Base-by-base conservation (phyloP, 2,888 invertebrate species). In the Lydus trimaculatus region DNA sequence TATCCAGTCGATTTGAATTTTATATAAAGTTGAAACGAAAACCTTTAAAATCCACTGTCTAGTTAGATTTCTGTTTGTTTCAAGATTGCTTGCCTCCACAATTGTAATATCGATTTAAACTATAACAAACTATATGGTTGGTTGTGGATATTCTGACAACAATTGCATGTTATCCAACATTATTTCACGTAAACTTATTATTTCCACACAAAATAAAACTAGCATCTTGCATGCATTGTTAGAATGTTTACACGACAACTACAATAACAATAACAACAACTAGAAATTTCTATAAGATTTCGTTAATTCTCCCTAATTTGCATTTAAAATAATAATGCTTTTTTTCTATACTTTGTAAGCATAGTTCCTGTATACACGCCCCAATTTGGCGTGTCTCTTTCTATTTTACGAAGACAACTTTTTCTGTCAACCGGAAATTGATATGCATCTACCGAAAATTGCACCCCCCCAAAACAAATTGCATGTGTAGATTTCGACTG, bases 171-270 rank as follows among this genome's bases (percentile, higher is more conserved):
- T 60, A 33, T 31, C 11, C 31, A 60, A 33, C 9, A 60, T 60
- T 33, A 31, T 48, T 11, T 20, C 17, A 48, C 13, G 48, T 3
- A 9, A 48, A 60, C 60, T 60, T n/a, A 31, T 31, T 31, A 31
- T 36, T 60, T 60, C 23, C 3, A n/a, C n/a, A n/a, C n/a, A 4
- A 59, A 59, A 59, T 59, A 17, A 31, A 25, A 31, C 6, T 33
- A 33, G 23, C 60, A 36, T 60, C 15, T n/a, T n/a, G 60, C 60
- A 60, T 60, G 60, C 15, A 20, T 36, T 60, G 60, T n/a, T n/a
- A n/a, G n/a, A n/a, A n/a, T n/a, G n/a, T 58, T 58, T 58, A 25
- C 17, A 58, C 58, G 20, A n/a, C 58, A 33, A 28, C 28, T 4
- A 28, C n/a, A n/a, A n/a, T n/a, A n/a, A n/a, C n/a, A n/a, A n/a